Evolutionary conservation across 2,797 vertebrate species (phyloP).

Genomic region (Picus viridis): DNA sequence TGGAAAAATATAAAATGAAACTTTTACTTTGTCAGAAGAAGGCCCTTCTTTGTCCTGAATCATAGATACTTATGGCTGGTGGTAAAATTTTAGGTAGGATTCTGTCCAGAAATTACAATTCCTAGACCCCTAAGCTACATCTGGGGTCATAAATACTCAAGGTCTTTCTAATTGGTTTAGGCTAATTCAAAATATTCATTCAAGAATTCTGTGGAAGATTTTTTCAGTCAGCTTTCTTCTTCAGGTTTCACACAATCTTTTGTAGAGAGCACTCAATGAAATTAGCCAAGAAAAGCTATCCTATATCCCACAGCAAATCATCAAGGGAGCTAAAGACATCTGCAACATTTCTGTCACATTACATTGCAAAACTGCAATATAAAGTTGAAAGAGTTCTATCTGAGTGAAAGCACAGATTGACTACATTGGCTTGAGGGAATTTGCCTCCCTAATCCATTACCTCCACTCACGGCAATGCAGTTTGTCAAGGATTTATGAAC

Average conservation of each 20-base stretch:
- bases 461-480: neutral
- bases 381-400: neutral
- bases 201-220: neutral
- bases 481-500: conserved; percentile 37
- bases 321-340: rapidly evolving
- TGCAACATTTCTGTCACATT: neutral
- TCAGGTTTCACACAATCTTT: neutral
- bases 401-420: neutral
- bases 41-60: neutral
- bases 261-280: neutral
- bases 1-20: neutral
- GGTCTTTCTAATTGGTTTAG: rapidly evolving
- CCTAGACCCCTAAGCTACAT: neutral
- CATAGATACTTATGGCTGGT: rapidly evolving
- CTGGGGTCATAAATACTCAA: neutral
- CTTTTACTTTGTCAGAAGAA: neutral
- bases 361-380: neutral
- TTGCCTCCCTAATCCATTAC: conserved; percentile 18
- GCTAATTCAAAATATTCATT: neutral
- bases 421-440: conserved; percentile 6
- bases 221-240: neutral
- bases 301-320: neutral
- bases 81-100: neutral
- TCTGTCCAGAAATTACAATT: neutral
- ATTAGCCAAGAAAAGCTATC: neutral